Evolutionary conservation across 1,140 invertebrate species (phyloP).

Genomic region (Metopolophium dirhodum): DNA sequence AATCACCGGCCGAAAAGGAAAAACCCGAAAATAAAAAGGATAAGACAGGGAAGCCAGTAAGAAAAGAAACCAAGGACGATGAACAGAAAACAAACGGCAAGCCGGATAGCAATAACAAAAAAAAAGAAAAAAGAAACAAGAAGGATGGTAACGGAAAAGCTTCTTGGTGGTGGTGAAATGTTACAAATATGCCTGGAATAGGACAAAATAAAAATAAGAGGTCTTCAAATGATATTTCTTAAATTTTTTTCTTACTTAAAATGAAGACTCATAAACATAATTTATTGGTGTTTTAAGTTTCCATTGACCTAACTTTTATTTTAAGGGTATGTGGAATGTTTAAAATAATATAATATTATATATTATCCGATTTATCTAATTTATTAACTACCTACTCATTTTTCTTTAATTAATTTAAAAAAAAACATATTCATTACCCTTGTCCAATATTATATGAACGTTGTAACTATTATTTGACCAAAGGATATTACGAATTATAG

Average conservation of each 20-base stretch:
- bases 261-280: background rate
- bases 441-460: background rate
- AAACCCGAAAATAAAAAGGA: background rate
- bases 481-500: background rate
- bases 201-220: background rate
- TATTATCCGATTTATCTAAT: background rate
- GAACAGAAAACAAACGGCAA: conserved; percentile 64
- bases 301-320: background rate
- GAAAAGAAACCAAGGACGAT: conserved; percentile 60
- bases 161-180: conserved; percentile 70
- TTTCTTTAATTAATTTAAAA: background rate
- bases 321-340: background rate
- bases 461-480: background rate
- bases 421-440: background rate
- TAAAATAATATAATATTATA: background rate
- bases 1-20: conserved; percentile 46
- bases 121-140: conserved; percentile 80
- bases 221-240: background rate
- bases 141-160: conserved; percentile 78
- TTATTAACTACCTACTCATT: background rate
- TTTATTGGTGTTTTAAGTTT: background rate
- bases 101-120: conserved; percentile 65
- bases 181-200: background rate
- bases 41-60: conserved; percentile 58
- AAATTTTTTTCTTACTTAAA: background rate